Conservation (phyloP, 2,888 invertebrate genomes). For the Dorcus parallelipipedus region DNA sequence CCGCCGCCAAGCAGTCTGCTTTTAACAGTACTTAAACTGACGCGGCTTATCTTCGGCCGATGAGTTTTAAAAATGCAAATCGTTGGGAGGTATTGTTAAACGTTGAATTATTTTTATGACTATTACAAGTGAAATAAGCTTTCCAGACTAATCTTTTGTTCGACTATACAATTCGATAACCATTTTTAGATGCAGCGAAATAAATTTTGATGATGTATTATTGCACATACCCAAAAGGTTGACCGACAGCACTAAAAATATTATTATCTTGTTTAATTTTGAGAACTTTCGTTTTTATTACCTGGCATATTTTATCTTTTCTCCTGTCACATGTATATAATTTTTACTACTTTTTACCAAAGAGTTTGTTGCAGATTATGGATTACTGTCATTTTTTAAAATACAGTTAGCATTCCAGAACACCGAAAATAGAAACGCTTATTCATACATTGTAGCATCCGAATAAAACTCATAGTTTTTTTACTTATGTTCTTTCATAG, state of each 20-base stretch:
- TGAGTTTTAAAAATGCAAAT: constrained; percentile 37
- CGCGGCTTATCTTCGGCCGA: constrained; percentile 25
- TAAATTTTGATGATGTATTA: constrained; percentile 28
- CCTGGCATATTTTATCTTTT: not conserved
- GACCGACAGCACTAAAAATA: constrained; percentile 26
- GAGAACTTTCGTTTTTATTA: constrained; percentile 14
- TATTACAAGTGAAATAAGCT: constrained; percentile 33
- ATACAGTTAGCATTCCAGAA: not conserved
- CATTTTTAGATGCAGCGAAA: constrained; percentile 17
- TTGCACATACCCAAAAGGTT: constrained; percentile 21
- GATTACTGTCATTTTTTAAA: constrained; percentile 8
- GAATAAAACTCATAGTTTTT: no score
- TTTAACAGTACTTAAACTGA: constrained; percentile 16
- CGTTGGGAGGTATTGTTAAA: constrained; percentile 32
- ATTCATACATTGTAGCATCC: constrained; percentile 11
- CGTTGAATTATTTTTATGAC: constrained; percentile 35
- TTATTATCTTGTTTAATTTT: constrained; percentile 26
- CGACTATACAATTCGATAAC: constrained; percentile 1
- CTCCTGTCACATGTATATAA: not conserved
- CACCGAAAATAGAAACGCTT: constrained; percentile 5
- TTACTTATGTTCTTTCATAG: no score
- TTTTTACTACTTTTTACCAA: constrained; percentile 1
- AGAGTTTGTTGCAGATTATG: constrained; percentile 9
- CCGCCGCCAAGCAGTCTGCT: constrained; percentile 35
- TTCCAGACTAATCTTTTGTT: constrained; percentile 17